phyloP scores from a whole-genome alignment of 2,888 invertebrate species.

The Scaptomyza parva region DNA sequence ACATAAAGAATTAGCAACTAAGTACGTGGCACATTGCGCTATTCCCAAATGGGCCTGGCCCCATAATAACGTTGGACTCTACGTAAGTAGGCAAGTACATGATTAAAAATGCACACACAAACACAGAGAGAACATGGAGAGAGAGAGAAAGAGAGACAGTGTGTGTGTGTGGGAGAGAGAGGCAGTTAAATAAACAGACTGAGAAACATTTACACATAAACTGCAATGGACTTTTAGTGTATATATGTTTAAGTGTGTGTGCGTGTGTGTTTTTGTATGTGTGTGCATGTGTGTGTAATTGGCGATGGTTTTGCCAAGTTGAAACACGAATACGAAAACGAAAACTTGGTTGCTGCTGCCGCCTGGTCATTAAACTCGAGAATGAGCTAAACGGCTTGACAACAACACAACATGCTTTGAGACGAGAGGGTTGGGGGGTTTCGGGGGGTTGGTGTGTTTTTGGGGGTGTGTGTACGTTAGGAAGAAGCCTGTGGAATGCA shows the following conservation, averaged over 20 bases:
- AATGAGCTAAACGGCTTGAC: constrained; percentile 21
- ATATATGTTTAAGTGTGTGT: not conserved
- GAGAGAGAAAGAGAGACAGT: not conserved
- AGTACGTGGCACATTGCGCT: constrained; percentile 73
- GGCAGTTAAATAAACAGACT: constrained; percentile 1
- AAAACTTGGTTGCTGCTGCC: constrained; percentile 46
- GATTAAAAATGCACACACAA: constrained; percentile 72
- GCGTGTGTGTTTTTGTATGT: too few species aligned
- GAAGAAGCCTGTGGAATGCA: constrained; percentile 45
- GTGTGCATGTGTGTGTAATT: constrained; percentile 24
- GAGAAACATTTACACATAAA: constrained; percentile 17
- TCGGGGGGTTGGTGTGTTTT: not conserved
- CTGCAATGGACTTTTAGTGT: constrained; percentile 30
- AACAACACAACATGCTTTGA: not conserved
- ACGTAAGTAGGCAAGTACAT: constrained; percentile 73
- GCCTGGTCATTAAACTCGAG: constrained; percentile 58
- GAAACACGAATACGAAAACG: constrained; percentile 36
- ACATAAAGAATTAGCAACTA: constrained; percentile 76
- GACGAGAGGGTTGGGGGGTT: not conserved
- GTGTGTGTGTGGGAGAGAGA: too few species aligned
- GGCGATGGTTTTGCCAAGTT: constrained; percentile 26
- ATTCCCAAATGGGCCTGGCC: constrained; percentile 69
- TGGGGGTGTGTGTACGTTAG: not conserved
- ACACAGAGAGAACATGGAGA: constrained; percentile 15
- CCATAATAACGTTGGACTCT: constrained; percentile 60